Conservation (phyloP, 2,888 invertebrate species). For the Lepidocyrtinus sp. region DNA sequence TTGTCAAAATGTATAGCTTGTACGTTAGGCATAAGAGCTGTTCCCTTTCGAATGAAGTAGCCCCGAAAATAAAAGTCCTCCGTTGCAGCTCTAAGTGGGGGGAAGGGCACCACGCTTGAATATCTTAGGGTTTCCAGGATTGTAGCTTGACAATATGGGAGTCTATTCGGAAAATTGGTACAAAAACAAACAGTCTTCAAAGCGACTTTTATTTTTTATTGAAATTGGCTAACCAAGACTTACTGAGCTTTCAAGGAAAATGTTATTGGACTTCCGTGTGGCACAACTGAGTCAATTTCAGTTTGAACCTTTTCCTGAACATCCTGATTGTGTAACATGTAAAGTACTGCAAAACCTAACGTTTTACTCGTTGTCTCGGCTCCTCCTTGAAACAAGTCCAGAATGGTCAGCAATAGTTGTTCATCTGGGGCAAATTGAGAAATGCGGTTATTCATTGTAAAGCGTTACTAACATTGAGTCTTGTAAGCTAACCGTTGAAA, state of each 20-base stretch:
- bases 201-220: not conserved
- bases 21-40: slow-evolving; percentile 36
- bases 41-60: slow-evolving; percentile 42
- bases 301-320: slow-evolving; percentile 35
- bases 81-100: slow-evolving; percentile 3
- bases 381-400: slow-evolving; percentile 36
- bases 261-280: not conserved
- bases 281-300: slow-evolving; percentile 30
- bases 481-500: slow-evolving; percentile 24
- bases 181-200: not conserved
- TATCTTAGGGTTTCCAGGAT: slow-evolving; percentile 40
- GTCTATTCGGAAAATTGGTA: slow-evolving; percentile 10
- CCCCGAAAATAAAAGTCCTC: slow-evolving; percentile 38
- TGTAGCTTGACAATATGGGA: slow-evolving; percentile 43
- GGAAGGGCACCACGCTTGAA: slow-evolving; percentile 33
- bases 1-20: slow-evolving; percentile 22
- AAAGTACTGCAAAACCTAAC: slow-evolving; percentile 29
- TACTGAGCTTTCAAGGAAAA: slow-evolving; percentile 3
- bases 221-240: not conserved
- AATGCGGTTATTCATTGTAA: not conserved
- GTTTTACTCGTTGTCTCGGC: slow-evolving; percentile 40
- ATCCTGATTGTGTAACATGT: slow-evolving; percentile 36
- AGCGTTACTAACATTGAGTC: not conserved
- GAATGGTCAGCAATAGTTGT: slow-evolving; percentile 15
- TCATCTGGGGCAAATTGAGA: slow-evolving; percentile 26